A percentile compares a stretch with the other conserved stretches of the same genome.
Conservation (phyloP, 2,888 invertebrate genomes). For the Aporophyla nigra region DNA sequence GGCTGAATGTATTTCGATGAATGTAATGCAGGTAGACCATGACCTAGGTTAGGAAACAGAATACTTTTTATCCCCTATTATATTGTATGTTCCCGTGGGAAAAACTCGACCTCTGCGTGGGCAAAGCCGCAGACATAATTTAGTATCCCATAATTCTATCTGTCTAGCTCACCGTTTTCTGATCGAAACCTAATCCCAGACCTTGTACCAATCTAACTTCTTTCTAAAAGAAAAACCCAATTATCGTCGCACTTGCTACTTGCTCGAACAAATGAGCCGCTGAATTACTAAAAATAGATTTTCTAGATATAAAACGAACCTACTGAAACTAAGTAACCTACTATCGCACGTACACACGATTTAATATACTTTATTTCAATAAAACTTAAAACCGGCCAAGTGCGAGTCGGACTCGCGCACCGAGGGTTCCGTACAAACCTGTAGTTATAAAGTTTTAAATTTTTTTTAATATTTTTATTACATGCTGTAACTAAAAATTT, state of each 20-base stretch:
- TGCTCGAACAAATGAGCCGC: constrained; percentile 24
- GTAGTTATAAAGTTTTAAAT: too few species aligned
- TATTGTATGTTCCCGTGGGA: background rate
- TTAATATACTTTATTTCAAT: too few species aligned
- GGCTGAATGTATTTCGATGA: too few species aligned
- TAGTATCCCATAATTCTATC: background rate
- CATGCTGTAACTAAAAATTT: too few species aligned
- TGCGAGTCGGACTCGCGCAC: too few species aligned
- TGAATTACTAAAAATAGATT: constrained; percentile 1
- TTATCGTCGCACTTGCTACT: constrained; percentile 7
- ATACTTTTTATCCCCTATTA: too few species aligned
- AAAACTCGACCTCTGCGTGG: fast-evolving
- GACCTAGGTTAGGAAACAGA: too few species aligned
- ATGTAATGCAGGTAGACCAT: too few species aligned
- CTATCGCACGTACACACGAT: background rate
- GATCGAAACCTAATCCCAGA: constrained; percentile 13
- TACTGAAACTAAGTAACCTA: background rate
- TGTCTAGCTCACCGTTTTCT: constrained; percentile 2
- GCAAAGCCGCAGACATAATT: background rate
- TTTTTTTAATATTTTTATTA: too few species aligned
- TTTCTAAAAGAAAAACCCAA: constrained; percentile 22
- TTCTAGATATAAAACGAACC: constrained; percentile 8
- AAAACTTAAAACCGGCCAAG: too few species aligned
- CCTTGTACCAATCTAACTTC: constrained; percentile 29
- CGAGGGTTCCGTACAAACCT: too few species aligned